These are phyloP conservation scores for Drosophila varians DNA, from an alignment of 1,140 invertebrate genomes.

Conservation along the genomic window DNA sequence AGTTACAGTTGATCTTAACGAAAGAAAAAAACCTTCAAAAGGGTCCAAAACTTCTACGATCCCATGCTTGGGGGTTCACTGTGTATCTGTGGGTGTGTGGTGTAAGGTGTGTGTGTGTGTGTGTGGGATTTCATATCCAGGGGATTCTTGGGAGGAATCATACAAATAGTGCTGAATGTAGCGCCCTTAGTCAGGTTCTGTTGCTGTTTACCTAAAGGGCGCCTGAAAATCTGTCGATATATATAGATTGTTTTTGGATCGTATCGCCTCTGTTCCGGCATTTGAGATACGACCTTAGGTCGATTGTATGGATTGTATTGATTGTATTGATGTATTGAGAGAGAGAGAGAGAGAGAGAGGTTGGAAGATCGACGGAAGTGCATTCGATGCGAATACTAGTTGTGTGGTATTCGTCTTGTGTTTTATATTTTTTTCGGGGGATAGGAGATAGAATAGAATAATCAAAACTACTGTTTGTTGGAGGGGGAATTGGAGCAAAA, in stretches of 20 bases:
- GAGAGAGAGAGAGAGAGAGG: conserved; percentile 12
- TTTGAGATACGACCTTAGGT: conserved; percentile 35
- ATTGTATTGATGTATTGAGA: conserved; percentile 18
- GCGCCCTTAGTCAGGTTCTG: conserved; percentile 64
- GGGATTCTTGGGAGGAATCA: conserved; percentile 14
- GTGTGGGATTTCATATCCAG: conserved; percentile 9
- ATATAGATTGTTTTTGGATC: conserved; percentile 25
- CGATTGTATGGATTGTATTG: too few species aligned
- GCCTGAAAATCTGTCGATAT: conserved; percentile 34
- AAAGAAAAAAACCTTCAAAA: conserved; percentile 16
- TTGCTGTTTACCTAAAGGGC: conserved; percentile 64
- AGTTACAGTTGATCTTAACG: conserved; percentile 66
- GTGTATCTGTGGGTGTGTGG: conserved; percentile 26
- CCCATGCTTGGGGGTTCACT: conserved; percentile 63
- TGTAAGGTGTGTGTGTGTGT: conserved; percentile 36
- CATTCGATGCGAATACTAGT: conserved; percentile 33
- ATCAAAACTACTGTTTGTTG: conserved; percentile 49
- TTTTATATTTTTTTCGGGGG: conserved; percentile 8
- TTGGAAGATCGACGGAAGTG: conserved; percentile 14
- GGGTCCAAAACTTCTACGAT: conserved; percentile 44
- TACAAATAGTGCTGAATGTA: conserved; percentile 56
- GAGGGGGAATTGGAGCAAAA: conserved; percentile 20
- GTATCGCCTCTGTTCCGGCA: conserved; percentile 30
- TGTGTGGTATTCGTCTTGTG: conserved; percentile 53
- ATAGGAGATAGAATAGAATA: conserved; percentile 36